Base-by-base conservation (phyloP, 2,797 vertebrate species). In the Propithecus deckenii region DNA sequence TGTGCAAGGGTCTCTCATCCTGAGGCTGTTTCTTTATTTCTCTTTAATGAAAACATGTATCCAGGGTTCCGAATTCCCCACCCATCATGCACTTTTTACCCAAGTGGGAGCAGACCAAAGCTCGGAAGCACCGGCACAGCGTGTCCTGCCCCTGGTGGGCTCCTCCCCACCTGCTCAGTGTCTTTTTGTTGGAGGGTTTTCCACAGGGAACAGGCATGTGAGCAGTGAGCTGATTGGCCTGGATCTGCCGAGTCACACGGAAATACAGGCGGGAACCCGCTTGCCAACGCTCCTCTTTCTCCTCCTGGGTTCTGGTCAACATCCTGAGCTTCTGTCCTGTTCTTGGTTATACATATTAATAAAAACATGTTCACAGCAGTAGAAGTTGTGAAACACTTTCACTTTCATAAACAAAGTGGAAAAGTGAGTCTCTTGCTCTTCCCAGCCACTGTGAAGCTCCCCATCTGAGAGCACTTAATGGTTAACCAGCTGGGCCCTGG, bases 131-230 rank as follows among this genome's bases (percentile, higher is more conserved):
- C 0, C 17, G 74, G 46, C 14, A 32, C 10, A 4, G 11, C 13
- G 0, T 0, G 46, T 0, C 48, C 57, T 86, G 43, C 57, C 43
- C 35, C 30, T 41, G 1, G 0, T 4, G 12, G 74, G 22, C 57
- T 75, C 57, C 18, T 12, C 12, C 7, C 12, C 30, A 38, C 35
- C 23, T n/a, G 0, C 12, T 52, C 2, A 20, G 59, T 15, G 25
- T 71, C 85, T 71, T 41, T 46, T 23, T 17, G 5, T 32, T 4
- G 11, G 12, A 0, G 2, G 1, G 9, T 41, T 32, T 25, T 65
- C 59, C 32, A 80, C 11, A n/a, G 76, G 10, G 2, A 41, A 52
- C 38, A 32, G 55, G 20, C 17, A 22, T 11, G 4, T 4, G 32
- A 25, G 10, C 28, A 15, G 25, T 15, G 15, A 32, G 72, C 69